A percentile compares a stretch with the other conserved stretches of the same genome.
These are phyloP conservation scores for Punctoribates punctum DNA, from an alignment of 2,888 invertebrate genomes.

Conservation along the genomic window DNA sequence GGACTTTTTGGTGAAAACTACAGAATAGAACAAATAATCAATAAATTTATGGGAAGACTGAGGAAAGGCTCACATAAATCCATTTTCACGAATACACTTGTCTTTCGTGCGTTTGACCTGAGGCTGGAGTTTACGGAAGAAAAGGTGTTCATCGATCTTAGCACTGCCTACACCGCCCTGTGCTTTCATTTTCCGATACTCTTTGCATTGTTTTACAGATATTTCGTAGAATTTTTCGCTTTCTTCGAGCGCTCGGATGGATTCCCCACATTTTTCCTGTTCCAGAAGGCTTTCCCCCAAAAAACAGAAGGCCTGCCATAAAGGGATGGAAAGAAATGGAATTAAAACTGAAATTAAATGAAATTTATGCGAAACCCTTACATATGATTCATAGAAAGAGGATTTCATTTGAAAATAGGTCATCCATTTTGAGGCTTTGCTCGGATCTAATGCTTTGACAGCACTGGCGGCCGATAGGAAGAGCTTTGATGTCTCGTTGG, in stretches of 20 bases:
- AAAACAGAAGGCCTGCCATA: constrained; percentile 61
- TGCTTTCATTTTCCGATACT: constrained; percentile 60
- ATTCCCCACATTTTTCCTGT: constrained; percentile 64
- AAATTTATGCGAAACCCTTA: constrained; percentile 50
- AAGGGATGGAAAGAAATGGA: background rate
- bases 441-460: constrained; percentile 57
- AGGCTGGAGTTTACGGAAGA: constrained; percentile 61
- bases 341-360: background rate
- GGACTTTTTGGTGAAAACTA: constrained; percentile 63
- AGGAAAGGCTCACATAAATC: constrained; percentile 59
- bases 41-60: too few relatives aligned
- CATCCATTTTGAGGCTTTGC: constrained; percentile 60
- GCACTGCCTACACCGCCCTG: constrained; percentile 60
- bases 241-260: constrained; percentile 61
- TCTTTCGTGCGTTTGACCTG: constrained; percentile 61
- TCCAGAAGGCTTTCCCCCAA: constrained; percentile 61
- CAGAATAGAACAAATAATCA: constrained; percentile 26
- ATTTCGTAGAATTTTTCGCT: constrained; percentile 55
- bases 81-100: constrained; percentile 64
- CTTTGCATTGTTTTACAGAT: constrained; percentile 58
- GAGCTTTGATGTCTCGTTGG: constrained; percentile 62
- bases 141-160: constrained; percentile 61
- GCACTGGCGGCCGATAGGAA: constrained; percentile 61
- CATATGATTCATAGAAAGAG: constrained; percentile 62
- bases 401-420: constrained; percentile 62